These are phyloP conservation scores for Sarcophaga caerulescens DNA, from an alignment of 2,888 invertebrate genomes.

Conservation along the genomic window DNA sequence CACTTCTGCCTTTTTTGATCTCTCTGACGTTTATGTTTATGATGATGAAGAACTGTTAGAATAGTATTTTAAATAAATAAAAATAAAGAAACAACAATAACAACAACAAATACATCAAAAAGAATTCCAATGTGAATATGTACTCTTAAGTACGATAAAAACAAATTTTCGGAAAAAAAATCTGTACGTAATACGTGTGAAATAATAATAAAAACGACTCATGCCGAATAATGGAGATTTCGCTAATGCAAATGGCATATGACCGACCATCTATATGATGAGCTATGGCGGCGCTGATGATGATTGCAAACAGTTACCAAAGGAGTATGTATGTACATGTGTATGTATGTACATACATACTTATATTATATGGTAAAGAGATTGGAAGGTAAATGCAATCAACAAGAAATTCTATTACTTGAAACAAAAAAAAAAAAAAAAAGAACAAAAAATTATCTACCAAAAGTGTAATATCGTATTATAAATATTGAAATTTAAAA, in stretches of 20 bases:
- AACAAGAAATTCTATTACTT: constrained; percentile 62
- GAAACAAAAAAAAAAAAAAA: constrained; percentile 49
- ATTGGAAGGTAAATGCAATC: constrained; percentile 65
- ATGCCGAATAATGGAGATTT: constrained; percentile 30
- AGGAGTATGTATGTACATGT: constrained; percentile 30
- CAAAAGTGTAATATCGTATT: constrained; percentile 68
- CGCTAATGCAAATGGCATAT: constrained; percentile 25
- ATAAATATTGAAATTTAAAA: constrained; percentile 80
- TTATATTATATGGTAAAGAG: constrained; percentile 30
- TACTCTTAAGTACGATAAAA: constrained; percentile 35
- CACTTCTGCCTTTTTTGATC: constrained; percentile 51
- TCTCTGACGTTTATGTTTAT: constrained; percentile 39
- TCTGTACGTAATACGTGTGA: constrained; percentile 43
- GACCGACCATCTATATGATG: neutral
- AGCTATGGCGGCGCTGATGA: constrained; percentile 3
- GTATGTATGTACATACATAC: no score
- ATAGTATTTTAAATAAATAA: constrained; percentile 26
- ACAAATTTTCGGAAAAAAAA: constrained; percentile 1
- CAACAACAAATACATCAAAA: constrained; percentile 34
- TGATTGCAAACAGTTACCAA: constrained; percentile 38
- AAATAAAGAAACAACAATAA: constrained; percentile 21
- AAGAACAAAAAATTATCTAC: constrained; percentile 18
- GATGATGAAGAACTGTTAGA: constrained; percentile 60
- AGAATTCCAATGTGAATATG: neutral
- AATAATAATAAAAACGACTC: constrained; percentile 55